Evolutionary conservation across 2,888 invertebrate genomes (phyloP), one percentile per base, ranked within the genome.

Genomic region (Drosophila emarginata): DNA sequence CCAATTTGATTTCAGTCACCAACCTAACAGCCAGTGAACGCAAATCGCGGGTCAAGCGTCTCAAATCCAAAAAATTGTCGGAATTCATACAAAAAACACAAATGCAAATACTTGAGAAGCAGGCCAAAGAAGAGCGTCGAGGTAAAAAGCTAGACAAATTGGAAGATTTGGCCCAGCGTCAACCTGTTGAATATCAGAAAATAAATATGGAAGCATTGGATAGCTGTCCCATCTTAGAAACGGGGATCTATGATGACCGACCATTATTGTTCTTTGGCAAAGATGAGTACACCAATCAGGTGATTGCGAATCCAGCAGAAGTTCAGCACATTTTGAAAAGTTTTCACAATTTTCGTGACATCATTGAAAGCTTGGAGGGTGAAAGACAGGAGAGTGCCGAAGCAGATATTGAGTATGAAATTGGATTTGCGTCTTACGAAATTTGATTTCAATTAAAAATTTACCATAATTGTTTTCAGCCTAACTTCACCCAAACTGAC

Each of bases 31-130:
- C 94, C 87, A 94, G 92, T 59, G 94, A 95, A 91, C 94, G 93
- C 15, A 95, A 94, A 89, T 94, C 96, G 1, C 93, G 94, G 15
- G 94, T 96, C 11, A 94, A 93, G 76, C 95, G 94, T 80, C 91
- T 96, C 36, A 94, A 93, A 80, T 94, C 95, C 5, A 93, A 93
- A 61, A 94, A 95, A 85, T 90, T 96, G 4, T 94, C 95, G 12
- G 93, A 94, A 73, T 93, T 96, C 64, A 94, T 95, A 90, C 89
- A 93, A 53, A 93, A 93, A 81, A 89, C 94, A 0, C 93, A 93
- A 52, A 39, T 78, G 56, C 87, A 88, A 68, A 87, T 90, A 15
- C 54, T 89, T 11, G 84, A 84, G 18, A 89, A 88, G 21, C 83
- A 88, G 0, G 72, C 70, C 0, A 78, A 83, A 2, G 78, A 81